phyloP scores from a whole-genome alignment of 64 coral and sea anemone genomes.

The Acropora yongei region DNA sequence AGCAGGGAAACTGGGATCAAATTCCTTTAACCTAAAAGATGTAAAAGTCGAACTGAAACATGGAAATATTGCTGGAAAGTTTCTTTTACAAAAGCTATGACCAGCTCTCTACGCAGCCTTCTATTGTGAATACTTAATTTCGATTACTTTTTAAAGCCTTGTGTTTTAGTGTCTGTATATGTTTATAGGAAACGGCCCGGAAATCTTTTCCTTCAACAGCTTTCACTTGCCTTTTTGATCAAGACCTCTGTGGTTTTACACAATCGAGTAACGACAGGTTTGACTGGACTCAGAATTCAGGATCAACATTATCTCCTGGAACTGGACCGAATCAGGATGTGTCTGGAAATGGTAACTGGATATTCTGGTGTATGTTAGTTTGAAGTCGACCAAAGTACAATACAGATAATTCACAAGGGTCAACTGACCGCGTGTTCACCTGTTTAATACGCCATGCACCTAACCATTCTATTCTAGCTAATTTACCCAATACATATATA shows the following conservation, averaged over 20 bases:
- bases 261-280: slow-evolving; percentile 48
- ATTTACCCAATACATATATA: not conserved
- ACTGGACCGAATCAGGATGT: slow-evolving; percentile 40
- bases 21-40: not conserved
- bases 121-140: not conserved
- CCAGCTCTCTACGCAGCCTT: not conserved
- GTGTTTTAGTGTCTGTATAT: not conserved
- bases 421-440: no score
- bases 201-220: not conserved
- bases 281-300: slow-evolving; percentile 50
- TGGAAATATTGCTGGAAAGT: not conserved
- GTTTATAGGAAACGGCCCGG: not conserved
- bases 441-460: no score
- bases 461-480: no score
- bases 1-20: not conserved
- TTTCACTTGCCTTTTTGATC: slow-evolving; percentile 36
- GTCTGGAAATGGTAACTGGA: slow-evolving; percentile 27
- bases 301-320: not conserved
- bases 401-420: no score
- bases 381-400: no score
- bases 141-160: not conserved
- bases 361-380: no score
- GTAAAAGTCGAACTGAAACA: not conserved
- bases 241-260: slow-evolving; percentile 24
- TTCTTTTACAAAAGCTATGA: not conserved